A percentile compares a stretch with the other conserved stretches of the same genome.
phyloP scores from a whole-genome alignment of 2,888 invertebrate genomes.

The Tribolium freemani region DNA sequence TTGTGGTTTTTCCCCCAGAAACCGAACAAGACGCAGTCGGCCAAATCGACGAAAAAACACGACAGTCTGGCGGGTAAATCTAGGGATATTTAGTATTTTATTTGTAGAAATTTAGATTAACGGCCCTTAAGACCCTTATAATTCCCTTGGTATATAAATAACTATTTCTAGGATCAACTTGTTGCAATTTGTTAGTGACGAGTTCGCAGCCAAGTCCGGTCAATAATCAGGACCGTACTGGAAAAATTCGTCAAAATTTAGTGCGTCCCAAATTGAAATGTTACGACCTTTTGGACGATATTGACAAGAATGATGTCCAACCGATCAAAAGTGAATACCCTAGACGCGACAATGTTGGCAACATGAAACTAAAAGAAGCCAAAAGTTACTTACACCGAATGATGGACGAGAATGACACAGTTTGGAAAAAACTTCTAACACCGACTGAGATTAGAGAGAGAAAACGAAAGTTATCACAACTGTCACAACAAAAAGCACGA shows the following conservation, averaged over 20 bases:
- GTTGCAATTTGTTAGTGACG: slow-evolving; percentile 11
- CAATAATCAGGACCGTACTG: background rate
- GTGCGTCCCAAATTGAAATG: slow-evolving; percentile 42
- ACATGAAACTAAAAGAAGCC: slow-evolving; percentile 30
- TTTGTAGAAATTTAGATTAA: too few species aligned
- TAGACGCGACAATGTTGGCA: slow-evolving; percentile 41
- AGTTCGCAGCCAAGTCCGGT: slow-evolving; percentile 8
- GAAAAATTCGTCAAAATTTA: background rate
- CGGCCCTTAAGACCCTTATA: too few species aligned
- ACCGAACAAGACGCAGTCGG: background rate
- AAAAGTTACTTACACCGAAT: slow-evolving; percentile 37
- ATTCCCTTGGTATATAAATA: too few species aligned
- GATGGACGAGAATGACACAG: slow-evolving; percentile 45
- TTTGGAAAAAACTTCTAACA: slow-evolving; percentile 53
- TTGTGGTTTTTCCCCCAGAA: slow-evolving; percentile 55
- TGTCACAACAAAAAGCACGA: slow-evolving; percentile 34
- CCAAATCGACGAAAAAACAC: background rate
- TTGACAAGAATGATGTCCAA: slow-evolving; percentile 55
- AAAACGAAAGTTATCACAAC: background rate
- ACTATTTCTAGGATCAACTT: too few species aligned
- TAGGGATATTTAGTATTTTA: too few species aligned
- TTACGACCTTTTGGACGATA: slow-evolving; percentile 58
- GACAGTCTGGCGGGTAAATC: background rate
- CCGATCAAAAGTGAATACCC: slow-evolving; percentile 60
- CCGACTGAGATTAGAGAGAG: slow-evolving; percentile 25